These are phyloP conservation scores for Drosophila subquinaria DNA, from an alignment of 2,888 invertebrate species.

Conservation along the genomic window DNA sequence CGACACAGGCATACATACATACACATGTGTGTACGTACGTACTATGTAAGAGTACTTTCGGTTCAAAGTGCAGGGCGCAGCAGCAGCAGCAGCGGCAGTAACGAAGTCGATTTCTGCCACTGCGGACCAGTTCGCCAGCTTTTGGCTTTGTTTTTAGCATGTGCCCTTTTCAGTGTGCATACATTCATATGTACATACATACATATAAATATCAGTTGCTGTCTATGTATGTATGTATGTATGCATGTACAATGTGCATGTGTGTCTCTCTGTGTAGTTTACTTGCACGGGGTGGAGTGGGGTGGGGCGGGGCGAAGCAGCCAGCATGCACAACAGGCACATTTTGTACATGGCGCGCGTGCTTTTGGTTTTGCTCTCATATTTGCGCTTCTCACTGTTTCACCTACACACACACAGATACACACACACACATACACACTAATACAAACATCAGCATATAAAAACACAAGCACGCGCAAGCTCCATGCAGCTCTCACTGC, in stretches of 20 bases:
- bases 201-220: constrained; percentile 15
- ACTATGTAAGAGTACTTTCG: constrained; percentile 39
- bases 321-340: constrained; percentile 65
- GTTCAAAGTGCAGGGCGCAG: constrained; percentile 61
- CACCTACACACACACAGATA: constrained; percentile 47
- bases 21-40: neutral
- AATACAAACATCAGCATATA: constrained; percentile 9
- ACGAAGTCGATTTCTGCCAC: constrained; percentile 36
- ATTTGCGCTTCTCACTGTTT: constrained; percentile 48
- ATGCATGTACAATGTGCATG: constrained; percentile 11
- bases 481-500: constrained; percentile 34
- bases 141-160: constrained; percentile 69
- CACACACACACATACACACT: constrained; percentile 10
- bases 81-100: constrained; percentile 32
- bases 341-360: constrained; percentile 66
- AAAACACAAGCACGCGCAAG: constrained; percentile 48
- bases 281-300: constrained; percentile 18
- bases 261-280: constrained; percentile 2
- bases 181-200: neutral
- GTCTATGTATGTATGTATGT: constrained; percentile 3
- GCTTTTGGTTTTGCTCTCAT: constrained; percentile 60
- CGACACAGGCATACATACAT: neutral
- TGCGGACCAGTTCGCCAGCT: constrained; percentile 64
- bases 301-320: constrained; percentile 39
- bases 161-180: constrained; percentile 64